Base-by-base conservation (phyloP, 2,113 vertebrate species). In the Rattus rattus region DNA sequence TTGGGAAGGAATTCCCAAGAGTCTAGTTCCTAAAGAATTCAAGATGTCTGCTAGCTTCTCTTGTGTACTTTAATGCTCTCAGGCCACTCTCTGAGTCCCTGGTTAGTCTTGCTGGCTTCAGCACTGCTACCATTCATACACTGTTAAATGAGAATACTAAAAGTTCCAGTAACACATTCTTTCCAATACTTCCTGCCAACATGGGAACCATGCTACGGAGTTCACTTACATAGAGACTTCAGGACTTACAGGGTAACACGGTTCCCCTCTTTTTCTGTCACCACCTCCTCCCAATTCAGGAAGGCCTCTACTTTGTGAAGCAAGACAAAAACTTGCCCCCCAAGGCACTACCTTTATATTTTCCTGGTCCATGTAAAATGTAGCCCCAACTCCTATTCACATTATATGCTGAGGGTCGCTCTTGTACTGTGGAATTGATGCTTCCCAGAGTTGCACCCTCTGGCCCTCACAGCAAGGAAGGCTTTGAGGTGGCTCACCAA, bases 201-300 rank as follows among this genome's bases (percentile, higher is more conserved):
- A 36, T 4, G 2, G 16, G 4, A 13, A 26, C 33, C 24, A 2
- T 13, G 59, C 4, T 0, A 26, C 14, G 22, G 36, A 67, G 5
- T 28, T 86, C 26, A 19, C 14, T 43, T 67, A 47, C 63, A 26
- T 14, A 33, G 7, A 83, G 36, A 26, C 7, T n/a, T 59, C 4
- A 84, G 26, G 43, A 56, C 6, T 91, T 56, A n/a, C n/a, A 76
- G 47, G 20, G n/a, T 73, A 56, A 75, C 26, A 26, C 28, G 17
- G n/a, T 43, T 61, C 16, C 49, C 12, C 20, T 43, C 7, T 9
- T 20, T 70, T 10, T 59, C 59, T 56, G 36, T 52, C n/a, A 33
- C 65, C 1, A 56, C 69, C 13, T 89, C 43, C 47, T 73, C 54
- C 22, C 63, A 61, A 43, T 5, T 16, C 33, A 5, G 72, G 5